Percentiles rank a stretch among this genome's conserved stretches.
Evolutionary conservation across 2,797 vertebrate genomes (phyloP).

Genomic region (Zonotrichia albicollis): DNA sequence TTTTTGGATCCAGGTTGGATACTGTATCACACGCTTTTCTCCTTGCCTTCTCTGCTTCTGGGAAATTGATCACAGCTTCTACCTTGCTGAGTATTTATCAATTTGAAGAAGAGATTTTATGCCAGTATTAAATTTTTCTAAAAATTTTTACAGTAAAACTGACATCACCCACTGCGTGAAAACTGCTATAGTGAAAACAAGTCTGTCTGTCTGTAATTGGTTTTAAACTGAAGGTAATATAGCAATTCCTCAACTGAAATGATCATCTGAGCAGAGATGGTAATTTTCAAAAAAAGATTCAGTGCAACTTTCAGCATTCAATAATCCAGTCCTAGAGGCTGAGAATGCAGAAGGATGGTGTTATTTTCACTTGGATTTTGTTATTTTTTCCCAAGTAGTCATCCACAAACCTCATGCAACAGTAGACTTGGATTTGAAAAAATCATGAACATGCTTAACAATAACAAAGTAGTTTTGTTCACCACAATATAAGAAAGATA

Average conservation of each 20-base stretch:
- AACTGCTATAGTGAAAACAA: neutral
- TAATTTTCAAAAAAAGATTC: neutral
- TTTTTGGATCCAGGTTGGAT: neutral
- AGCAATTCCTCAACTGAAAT: neutral
- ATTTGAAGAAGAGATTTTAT: neutral
- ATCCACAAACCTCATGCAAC: neutral
- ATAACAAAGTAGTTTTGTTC: neutral
- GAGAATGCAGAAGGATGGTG: neutral
- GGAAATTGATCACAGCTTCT: neutral
- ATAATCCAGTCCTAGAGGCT: neutral
- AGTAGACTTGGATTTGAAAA: neutral
- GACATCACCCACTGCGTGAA: neutral
- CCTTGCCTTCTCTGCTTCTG: neutral
- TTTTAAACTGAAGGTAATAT: neutral
- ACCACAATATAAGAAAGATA: neutral
- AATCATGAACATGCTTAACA: neutral
- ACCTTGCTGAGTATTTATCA: neutral
- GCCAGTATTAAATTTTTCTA: neutral
- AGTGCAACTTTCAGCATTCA: neutral
- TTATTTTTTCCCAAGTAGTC: neutral
- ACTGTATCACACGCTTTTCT: neutral
- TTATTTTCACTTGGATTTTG: neutral
- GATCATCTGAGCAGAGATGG: neutral
- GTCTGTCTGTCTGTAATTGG: neutral
- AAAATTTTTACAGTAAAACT: neutral